Percentiles rank a stretch among this genome's conserved stretches.
Conservation (phyloP, 1,140 invertebrate species). For the Elymnias hypermnestra region DNA sequence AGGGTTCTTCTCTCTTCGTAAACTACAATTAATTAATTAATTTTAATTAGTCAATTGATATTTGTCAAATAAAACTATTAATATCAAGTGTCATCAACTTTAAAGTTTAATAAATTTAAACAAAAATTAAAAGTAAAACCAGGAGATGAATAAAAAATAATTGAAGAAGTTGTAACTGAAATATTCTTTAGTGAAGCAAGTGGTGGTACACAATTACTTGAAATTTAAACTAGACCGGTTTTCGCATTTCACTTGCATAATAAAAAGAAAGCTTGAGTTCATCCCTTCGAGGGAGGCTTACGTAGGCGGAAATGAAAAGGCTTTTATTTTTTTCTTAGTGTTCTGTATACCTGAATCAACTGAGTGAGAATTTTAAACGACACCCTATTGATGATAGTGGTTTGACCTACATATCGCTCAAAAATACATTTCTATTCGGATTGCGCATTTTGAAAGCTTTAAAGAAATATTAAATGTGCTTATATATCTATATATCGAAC, state of each 20-base stretch:
- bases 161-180: background rate
- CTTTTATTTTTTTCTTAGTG: slow-evolving; percentile 10
- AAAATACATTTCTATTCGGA: slow-evolving; percentile 11
- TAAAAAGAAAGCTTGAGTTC: background rate
- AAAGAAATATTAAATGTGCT: too few species aligned
- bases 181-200: background rate
- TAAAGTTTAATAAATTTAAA: too few species aligned
- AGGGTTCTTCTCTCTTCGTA: too few species aligned
- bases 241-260: slow-evolving; percentile 7
- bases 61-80: too few species aligned
- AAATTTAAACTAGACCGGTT: slow-evolving; percentile 15
- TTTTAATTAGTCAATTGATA: too few species aligned
- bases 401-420: slow-evolving; percentile 16
- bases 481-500: too few species aligned
- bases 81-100: too few species aligned
- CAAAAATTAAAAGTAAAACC: too few species aligned
- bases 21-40: too few species aligned
- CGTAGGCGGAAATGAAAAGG: slow-evolving; percentile 7
- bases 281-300: slow-evolving; percentile 7
- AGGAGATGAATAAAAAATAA: background rate
- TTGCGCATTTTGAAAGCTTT: too few species aligned
- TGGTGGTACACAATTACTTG: slow-evolving; percentile 5
- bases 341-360: slow-evolving; percentile 10
- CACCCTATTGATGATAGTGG: slow-evolving; percentile 9
- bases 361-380: slow-evolving; percentile 17